Conservation (phyloP, 2,888 invertebrate species). For the Arge pagana region DNA sequence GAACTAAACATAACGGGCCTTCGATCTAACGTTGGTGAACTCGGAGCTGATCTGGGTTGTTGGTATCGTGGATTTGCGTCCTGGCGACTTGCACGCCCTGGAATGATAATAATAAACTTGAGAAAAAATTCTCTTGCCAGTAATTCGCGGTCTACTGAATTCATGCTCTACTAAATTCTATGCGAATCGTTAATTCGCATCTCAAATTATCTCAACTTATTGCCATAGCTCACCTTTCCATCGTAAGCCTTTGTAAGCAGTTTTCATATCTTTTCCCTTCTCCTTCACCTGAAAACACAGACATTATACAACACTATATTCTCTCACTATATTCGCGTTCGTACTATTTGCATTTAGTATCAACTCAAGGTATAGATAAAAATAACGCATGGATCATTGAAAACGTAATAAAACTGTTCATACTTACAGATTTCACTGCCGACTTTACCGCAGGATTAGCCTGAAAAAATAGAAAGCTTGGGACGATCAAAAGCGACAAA, state of each 20-base stretch:
- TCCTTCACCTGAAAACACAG: constrained; percentile 67
- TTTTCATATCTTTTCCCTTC: constrained; percentile 75
- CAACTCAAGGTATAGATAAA: constrained; percentile 3
- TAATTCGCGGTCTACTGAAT: too few relatives aligned
- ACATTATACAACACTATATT: too few relatives aligned
- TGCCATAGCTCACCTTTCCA: constrained; percentile 60
- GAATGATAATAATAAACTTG: constrained; percentile 12
- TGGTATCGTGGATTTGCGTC: constrained; percentile 49
- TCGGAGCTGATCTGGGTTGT: constrained; percentile 68
- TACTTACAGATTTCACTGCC: constrained; percentile 91
- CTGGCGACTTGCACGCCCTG: constrained; percentile 48
- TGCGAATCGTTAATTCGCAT: too few relatives aligned
- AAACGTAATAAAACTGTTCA: constrained; percentile 8
- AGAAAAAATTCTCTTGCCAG: too few relatives aligned
- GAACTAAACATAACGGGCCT: constrained; percentile 57
- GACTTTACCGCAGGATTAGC: constrained; percentile 93
- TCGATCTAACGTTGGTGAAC: constrained; percentile 67
- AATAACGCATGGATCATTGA: background rate
- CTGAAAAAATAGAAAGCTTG: constrained; percentile 62
- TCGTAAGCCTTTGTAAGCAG: constrained; percentile 76
- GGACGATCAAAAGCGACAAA: constrained; percentile 57
- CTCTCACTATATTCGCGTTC: too few relatives aligned
- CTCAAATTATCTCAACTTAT: too few relatives aligned
- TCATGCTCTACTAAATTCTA: too few relatives aligned
- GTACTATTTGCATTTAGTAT: too few relatives aligned